Evolutionary conservation across 2,888 invertebrate species (phyloP).

Genomic region (Eulithis testata): DNA sequence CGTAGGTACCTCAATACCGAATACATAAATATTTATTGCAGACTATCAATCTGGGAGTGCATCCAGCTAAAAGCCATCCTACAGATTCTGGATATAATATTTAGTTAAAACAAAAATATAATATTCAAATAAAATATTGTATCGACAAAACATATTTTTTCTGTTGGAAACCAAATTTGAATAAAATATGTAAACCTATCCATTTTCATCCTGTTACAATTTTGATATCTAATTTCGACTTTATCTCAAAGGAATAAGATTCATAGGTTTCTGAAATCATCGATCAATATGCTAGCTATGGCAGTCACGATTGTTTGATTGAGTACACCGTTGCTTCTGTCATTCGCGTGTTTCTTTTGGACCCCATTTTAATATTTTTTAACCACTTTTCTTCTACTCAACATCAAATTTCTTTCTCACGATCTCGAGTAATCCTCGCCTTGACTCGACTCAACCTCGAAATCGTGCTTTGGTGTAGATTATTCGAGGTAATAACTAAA

Average conservation of each 20-base stretch:
- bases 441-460: too few relatives aligned
- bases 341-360: background rate
- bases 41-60: too few relatives aligned
- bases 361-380: background rate
- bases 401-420: too few relatives aligned
- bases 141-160: background rate
- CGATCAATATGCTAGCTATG: slow-evolving; percentile 13
- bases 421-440: too few relatives aligned
- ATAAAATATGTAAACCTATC: background rate
- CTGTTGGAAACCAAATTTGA: background rate
- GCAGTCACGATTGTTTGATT: slow-evolving; percentile 17
- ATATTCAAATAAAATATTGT: background rate
- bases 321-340: slow-evolving; percentile 7
- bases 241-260: slow-evolving; percentile 3
- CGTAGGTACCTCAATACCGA: too few relatives aligned
- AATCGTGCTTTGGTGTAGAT: too few relatives aligned
- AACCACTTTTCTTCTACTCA: background rate
- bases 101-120: too few relatives aligned
- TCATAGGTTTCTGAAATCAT: slow-evolving; percentile 1
- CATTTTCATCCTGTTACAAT: background rate
- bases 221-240: background rate
- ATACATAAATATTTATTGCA: too few relatives aligned
- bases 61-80: too few relatives aligned
- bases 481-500: too few relatives aligned
- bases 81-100: too few relatives aligned